These are phyloP conservation scores for Calameuta pallipes DNA, from an alignment of 2,888 invertebrate species.

Conservation along the genomic window DNA sequence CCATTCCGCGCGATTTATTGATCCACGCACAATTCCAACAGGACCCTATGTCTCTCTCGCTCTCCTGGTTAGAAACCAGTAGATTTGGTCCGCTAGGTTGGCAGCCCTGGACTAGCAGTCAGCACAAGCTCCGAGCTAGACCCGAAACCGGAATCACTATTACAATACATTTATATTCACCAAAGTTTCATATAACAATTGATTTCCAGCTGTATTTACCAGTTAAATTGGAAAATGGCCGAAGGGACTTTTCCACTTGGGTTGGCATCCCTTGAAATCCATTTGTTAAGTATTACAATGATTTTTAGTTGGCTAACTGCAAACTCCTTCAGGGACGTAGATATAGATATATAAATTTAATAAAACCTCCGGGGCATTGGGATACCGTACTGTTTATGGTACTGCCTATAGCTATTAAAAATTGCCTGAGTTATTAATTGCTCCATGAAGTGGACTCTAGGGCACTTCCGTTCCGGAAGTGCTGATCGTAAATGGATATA, in stretches of 20 bases:
- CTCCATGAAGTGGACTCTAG: neutral
- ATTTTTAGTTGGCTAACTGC: neutral
- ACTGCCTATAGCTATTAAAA: neutral
- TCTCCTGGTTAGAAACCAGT: neutral
- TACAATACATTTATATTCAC: neutral
- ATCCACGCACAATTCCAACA: slow-evolving; percentile 64
- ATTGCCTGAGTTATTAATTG: neutral
- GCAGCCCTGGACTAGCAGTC: neutral
- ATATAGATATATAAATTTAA: neutral
- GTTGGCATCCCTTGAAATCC: neutral
- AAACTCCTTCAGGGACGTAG: neutral
- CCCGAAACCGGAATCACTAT: neutral
- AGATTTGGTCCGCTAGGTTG: neutral
- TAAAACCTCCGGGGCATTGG: neutral
- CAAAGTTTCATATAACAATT: neutral
- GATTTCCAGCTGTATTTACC: neutral
- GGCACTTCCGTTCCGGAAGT: neutral
- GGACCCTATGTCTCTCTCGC: slow-evolving; percentile 13
- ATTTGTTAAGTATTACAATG: neutral
- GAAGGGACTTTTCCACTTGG: neutral
- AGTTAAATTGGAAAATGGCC: neutral
- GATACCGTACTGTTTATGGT: neutral
- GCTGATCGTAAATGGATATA: neutral
- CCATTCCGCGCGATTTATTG: slow-evolving; percentile 63
- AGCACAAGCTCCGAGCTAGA: neutral